These are phyloP conservation scores for Eubasilissa regina DNA, from an alignment of 1,140 invertebrate species.

Conservation along the genomic window DNA sequence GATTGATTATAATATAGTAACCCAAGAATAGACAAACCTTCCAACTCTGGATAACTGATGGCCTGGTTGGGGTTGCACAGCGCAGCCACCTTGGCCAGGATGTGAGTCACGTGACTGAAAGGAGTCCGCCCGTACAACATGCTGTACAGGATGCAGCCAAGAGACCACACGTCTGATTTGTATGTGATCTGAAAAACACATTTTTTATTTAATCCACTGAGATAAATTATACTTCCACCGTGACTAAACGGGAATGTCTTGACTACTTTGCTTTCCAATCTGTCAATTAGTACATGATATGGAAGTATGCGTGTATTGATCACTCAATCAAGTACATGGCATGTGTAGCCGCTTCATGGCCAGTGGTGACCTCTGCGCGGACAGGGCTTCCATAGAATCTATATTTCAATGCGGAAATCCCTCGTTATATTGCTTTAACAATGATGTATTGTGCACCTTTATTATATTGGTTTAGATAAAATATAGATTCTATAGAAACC, in stretches of 20 bases:
- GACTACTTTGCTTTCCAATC: neutral
- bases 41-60: conserved; percentile 81
- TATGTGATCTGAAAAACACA: conserved; percentile 83
- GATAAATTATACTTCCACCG: neutral
- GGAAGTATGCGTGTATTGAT: too few species aligned
- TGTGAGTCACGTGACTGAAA: conserved; percentile 87
- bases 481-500: too few species aligned
- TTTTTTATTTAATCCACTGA: neutral
- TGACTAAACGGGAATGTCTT: neutral
- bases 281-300: too few species aligned
- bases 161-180: conserved; percentile 97
- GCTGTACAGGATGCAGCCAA: conserved; percentile 97
- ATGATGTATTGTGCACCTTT: too few species aligned
- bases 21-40: conserved; percentile 62
- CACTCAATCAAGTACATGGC: too few species aligned
- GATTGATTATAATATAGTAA: too few species aligned
- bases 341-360: too few species aligned
- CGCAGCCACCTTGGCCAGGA: conserved; percentile 84
- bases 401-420: too few species aligned
- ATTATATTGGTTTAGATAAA: too few species aligned
- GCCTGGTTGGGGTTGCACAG: conserved; percentile 84
- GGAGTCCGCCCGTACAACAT: conserved; percentile 93
- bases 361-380: too few species aligned
- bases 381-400: too few species aligned
- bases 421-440: too few species aligned